A percentile compares a stretch with the other conserved stretches of the same genome.
Conservation (phyloP, 2,888 invertebrate species). For the Molorchus minor region DNA sequence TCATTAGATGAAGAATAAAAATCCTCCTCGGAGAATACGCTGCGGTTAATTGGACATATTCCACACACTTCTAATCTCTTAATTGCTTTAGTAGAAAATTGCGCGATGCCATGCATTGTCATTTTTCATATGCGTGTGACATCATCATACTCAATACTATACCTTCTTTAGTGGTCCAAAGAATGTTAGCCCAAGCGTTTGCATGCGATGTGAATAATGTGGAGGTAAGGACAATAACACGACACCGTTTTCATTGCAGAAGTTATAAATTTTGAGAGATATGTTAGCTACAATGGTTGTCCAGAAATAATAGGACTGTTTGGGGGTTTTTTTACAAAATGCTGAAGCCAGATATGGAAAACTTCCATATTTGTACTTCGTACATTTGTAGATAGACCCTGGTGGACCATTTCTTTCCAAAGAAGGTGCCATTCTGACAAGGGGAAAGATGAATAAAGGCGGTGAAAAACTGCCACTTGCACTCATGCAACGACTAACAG, state of each 20-base stretch:
- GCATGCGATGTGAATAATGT: constrained; percentile 1
- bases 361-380: neutral
- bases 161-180: constrained; percentile 5
- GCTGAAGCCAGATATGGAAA: neutral
- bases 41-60: neutral
- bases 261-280: neutral
- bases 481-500: neutral
- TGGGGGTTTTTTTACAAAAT: neutral
- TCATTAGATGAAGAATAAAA: neutral
- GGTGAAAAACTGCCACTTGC: neutral
- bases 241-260: neutral
- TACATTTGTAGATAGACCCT: neutral
- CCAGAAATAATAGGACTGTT: neutral
- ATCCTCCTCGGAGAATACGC: neutral
- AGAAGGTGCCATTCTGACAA: neutral
- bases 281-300: constrained; percentile 1
- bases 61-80: constrained; percentile 1
- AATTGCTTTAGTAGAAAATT: constrained; percentile 1
- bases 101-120: neutral
- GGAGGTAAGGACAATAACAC: neutral
- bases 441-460: neutral
- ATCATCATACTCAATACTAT: neutral
- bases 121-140: constrained; percentile 1
- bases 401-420: neutral
- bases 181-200: neutral